Base-by-base conservation (phyloP, 2,113 vertebrate species). In the Diglossa brunneiventris region DNA sequence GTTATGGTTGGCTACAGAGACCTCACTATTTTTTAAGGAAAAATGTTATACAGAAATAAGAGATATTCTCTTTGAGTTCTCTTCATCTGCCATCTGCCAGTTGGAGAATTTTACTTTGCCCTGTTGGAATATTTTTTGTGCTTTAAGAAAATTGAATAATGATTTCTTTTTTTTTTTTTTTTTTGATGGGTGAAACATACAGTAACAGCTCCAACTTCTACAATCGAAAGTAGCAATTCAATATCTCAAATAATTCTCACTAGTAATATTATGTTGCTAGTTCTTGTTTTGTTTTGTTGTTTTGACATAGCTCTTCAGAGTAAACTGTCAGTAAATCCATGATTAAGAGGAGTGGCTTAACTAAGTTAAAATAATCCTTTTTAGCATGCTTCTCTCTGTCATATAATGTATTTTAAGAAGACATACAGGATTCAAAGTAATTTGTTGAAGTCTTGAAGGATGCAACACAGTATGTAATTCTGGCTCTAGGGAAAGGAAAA, bases 201-300 rank as follows among this genome's bases (percentile, higher is more conserved):
- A 81, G n/a, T 88, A 92, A 46, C 46, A 80, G 10, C 7, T 87
- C 17, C 31, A 72, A 27, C 10, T 81, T 92, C 70, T 87, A 8
- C 28, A 78, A n/a, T 7, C 18, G 67, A 18, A 50, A 42, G 58
- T 35, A 50, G 24, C 14, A 89, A 49, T 47, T 85, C 59, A 87
- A 22, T 67, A 19, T 81, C 59, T 69, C 53, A 96, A 50, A 81
- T 50, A 59, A 23, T 56, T 79, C 61, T 35, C 87, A 49, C 39
- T 80, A 73, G 90, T 79, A 84, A 59, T 73, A 87, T 87, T 53
- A 41, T 64, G 8, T 58, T 95, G 83, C 56, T 96, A 83, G 82
- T 94, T 94, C 55, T 68, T 91, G 30, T 89, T 66, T 95, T 87
- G 39, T 70, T 96, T 78, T 95, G 42, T 89, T 94, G 35, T 90